Evolutionary conservation across 2,797 vertebrate species (phyloP).

Genomic region (Caiman crocodilus): DNA sequence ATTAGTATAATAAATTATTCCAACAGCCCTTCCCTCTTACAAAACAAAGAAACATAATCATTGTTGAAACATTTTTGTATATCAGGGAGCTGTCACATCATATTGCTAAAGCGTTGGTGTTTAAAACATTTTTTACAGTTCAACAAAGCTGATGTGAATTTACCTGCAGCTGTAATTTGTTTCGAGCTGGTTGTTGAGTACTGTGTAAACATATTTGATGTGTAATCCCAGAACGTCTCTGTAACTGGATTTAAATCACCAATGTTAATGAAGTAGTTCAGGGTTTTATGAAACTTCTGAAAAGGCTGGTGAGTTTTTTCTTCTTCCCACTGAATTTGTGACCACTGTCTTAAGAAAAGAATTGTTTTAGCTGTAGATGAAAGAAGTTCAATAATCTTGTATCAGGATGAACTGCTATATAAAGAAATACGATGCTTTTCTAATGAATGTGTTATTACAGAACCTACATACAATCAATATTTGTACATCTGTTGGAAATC

Average conservation of each 20-base stretch:
- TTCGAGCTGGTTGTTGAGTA: slow-evolving; percentile 61
- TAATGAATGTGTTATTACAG: slow-evolving; percentile 78
- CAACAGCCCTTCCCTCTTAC: slow-evolving; percentile 58
- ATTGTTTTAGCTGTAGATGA: slow-evolving; percentile 65
- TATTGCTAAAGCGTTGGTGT: slow-evolving; percentile 1
- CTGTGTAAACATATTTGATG: slow-evolving; percentile 49
- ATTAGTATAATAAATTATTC: slow-evolving; percentile 53
- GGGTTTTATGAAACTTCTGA: slow-evolving; percentile 44
- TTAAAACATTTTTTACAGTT: slow-evolving; percentile 11
- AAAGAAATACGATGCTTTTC: slow-evolving; percentile 58
- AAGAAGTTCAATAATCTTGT: slow-evolving; percentile 71
- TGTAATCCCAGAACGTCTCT: slow-evolving; percentile 57
- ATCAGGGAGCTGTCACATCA: background rate
- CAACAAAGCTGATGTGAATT: slow-evolving; percentile 59
- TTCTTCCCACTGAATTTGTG: slow-evolving; percentile 57
- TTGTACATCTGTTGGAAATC: slow-evolving; percentile 67
- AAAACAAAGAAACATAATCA: background rate
- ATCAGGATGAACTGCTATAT: slow-evolving; percentile 73
- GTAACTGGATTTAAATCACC: slow-evolving; percentile 66
- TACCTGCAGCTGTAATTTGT: slow-evolving; percentile 59
- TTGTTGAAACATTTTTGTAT: slow-evolving; percentile 32
- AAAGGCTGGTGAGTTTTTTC: slow-evolving; percentile 32
- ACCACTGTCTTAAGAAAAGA: slow-evolving; percentile 49
- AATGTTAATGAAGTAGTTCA: background rate
- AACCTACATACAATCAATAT: slow-evolving; percentile 67